phyloP scores from a whole-genome alignment of 1,140 invertebrate genomes.

The Pseudomyrmex dendroicus region DNA sequence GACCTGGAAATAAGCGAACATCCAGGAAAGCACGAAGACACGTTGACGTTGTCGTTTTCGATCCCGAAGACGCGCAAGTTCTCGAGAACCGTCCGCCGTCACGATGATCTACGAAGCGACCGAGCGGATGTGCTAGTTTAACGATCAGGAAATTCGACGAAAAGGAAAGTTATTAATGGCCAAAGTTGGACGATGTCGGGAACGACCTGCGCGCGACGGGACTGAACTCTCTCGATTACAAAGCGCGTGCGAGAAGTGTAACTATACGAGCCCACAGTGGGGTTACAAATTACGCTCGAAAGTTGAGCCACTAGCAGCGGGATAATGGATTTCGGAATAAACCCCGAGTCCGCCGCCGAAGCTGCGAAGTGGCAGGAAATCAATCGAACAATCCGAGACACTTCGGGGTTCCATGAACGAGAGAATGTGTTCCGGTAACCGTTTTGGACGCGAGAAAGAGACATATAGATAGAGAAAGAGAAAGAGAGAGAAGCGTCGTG shows the following conservation, averaged over 20 bases:
- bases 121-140: slow-evolving; percentile 48
- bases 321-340: slow-evolving; percentile 67
- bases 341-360: slow-evolving; percentile 47
- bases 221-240: slow-evolving; percentile 46
- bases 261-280: slow-evolving; percentile 1
- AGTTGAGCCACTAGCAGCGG: slow-evolving; percentile 12
- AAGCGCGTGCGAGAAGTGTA: slow-evolving; percentile 45
- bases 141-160: slow-evolving; percentile 52
- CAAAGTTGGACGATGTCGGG: slow-evolving; percentile 52
- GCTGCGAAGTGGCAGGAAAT: slow-evolving; percentile 67
- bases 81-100: slow-evolving; percentile 8
- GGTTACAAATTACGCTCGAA: slow-evolving; percentile 64
- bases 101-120: slow-evolving; percentile 47
- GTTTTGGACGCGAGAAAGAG: background rate
- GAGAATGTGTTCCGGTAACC: slow-evolving; percentile 14
- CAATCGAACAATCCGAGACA: slow-evolving; percentile 63
- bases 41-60: slow-evolving; percentile 29
- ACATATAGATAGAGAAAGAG: background rate
- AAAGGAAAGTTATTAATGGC: slow-evolving; percentile 68
- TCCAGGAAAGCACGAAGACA: background rate
- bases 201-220: background rate
- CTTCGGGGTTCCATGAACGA: slow-evolving; percentile 43
- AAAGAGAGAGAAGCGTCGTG: background rate
- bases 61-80: slow-evolving; percentile 38
- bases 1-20: slow-evolving; percentile 4